These are phyloP conservation scores for Anoplopoma fimbria DNA, from an alignment of 2,113 vertebrate genomes.

Conservation along the genomic window DNA sequence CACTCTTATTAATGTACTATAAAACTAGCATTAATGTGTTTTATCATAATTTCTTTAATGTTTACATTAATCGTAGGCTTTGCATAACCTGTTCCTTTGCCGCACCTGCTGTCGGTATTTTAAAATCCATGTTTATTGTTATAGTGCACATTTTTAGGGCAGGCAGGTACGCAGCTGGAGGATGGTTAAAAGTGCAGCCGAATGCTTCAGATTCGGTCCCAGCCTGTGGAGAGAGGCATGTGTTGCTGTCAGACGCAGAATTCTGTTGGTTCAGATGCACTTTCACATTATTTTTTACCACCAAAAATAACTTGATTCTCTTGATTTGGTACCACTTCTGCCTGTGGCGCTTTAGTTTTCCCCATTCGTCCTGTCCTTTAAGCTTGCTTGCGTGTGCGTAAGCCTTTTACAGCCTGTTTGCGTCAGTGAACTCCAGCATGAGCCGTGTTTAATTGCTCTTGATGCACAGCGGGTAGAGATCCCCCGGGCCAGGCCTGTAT, in stretches of 20 bases:
- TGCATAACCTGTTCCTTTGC: neutral
- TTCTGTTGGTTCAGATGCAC: conserved; percentile 3
- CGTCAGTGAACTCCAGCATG: conserved; percentile 55
- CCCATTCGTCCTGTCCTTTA: conserved; percentile 48
- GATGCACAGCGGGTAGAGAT: conserved; percentile 65
- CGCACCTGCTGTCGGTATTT: conserved; percentile 10
- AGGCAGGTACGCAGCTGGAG: conserved; percentile 35
- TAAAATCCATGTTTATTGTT: conserved; percentile 8
- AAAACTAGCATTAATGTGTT: conserved; percentile 37
- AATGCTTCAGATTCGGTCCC: conserved; percentile 27
- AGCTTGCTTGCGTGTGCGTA: conserved; percentile 53
- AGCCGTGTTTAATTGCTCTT: conserved; percentile 72
- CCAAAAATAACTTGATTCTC: neutral
- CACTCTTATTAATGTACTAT: conserved; percentile 21
- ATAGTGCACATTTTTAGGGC: conserved; percentile 29
- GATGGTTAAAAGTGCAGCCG: conserved; percentile 22
- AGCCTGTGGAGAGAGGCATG: conserved; percentile 18
- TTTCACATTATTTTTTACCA: conserved; percentile 38
- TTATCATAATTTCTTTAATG: conserved; percentile 14
- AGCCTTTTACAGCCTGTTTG: conserved; percentile 61
- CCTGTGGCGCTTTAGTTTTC: neutral
- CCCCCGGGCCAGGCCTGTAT: conserved; percentile 60
- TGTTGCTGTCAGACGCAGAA: conserved; percentile 15
- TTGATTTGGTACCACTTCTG: conserved; percentile 32
- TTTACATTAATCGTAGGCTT: neutral